Evolutionary conservation across 30 jellyfish, hydroid and myxozoan species (phyloP).

Genomic region (Sanderia malayensis): DNA sequence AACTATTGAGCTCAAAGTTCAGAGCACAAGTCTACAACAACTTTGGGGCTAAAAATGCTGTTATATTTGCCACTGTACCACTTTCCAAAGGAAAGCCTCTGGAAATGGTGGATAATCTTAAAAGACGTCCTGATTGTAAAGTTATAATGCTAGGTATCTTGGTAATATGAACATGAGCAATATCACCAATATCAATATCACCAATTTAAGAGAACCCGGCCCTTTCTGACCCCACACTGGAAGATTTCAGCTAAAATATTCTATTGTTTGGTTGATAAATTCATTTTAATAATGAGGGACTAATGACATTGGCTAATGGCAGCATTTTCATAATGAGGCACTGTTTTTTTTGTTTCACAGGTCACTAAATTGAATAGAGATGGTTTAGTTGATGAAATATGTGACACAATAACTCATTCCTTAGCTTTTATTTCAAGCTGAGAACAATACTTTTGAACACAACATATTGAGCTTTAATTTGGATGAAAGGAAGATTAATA

Average conservation of each 20-base stretch:
- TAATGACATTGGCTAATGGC: neutral
- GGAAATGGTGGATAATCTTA: constrained; percentile 44
- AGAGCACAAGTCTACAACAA: constrained; percentile 4
- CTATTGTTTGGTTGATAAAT: too few species aligned
- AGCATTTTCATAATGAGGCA: neutral
- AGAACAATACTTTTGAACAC: too few species aligned
- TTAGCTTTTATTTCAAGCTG: too few species aligned
- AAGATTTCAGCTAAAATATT: too few species aligned
- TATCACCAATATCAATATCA: too few species aligned
- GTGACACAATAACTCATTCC: neutral
- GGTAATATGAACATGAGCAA: neutral
- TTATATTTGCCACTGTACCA: constrained; percentile 70
- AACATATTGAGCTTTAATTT: too few species aligned
- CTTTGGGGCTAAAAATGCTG: constrained; percentile 25
- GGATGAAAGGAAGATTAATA: too few species aligned
- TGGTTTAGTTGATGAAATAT: constrained; percentile 12
- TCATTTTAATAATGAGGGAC: neutral
- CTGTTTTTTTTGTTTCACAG: neutral
- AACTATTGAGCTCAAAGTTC: constrained; percentile 49
- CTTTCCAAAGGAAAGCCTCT: constrained; percentile 48
- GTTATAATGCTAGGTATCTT: constrained; percentile 38
- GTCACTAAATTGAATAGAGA: constrained; percentile 44
- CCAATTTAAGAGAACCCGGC: too few species aligned
- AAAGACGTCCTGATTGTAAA: constrained; percentile 39
- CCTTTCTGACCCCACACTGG: too few species aligned